A percentile compares a stretch with the other conserved stretches of the same genome.
Conservation (phyloP, 2,888 invertebrate genomes). For the Argyresthia goedartella region DNA sequence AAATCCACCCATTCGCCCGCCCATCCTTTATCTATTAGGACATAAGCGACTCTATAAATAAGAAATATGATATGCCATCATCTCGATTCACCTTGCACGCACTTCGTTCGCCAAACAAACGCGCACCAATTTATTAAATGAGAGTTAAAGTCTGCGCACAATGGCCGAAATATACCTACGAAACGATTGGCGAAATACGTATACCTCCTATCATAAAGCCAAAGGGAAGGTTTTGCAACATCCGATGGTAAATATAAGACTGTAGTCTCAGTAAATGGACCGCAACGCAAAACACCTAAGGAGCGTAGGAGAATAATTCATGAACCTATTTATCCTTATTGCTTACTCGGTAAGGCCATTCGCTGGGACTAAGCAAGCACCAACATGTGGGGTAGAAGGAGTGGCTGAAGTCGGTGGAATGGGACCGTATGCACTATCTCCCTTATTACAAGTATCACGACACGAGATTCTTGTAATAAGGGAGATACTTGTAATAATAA, state of each 20-base stretch:
- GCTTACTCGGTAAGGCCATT: conserved; percentile 38
- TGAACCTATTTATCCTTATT: conserved; percentile 64
- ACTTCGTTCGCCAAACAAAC: neutral
- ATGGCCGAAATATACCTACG: conserved; percentile 17
- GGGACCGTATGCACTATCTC: no score
- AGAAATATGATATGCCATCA: neutral
- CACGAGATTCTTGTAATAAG: no score
- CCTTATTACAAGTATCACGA: no score
- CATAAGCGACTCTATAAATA: no score
- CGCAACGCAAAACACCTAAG: conserved; percentile 3
- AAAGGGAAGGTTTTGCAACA: neutral
- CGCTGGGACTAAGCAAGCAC: no score
- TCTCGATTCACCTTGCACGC: neutral
- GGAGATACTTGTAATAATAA: no score
- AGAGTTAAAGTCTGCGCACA: conserved; percentile 60
- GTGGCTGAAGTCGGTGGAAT: no score
- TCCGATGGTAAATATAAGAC: neutral
- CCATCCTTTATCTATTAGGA: no score
- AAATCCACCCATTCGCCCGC: no score
- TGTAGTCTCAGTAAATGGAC: neutral
- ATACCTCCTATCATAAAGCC: neutral
- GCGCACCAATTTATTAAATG: conserved; percentile 24
- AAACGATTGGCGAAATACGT: no score
- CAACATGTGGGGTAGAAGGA: no score
- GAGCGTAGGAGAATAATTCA: conserved; percentile 45